Percentiles rank a stretch among this genome's conserved stretches.
phyloP scores from a whole-genome alignment of 2,888 invertebrate genomes.

The Cylindroiulus punctatus region DNA sequence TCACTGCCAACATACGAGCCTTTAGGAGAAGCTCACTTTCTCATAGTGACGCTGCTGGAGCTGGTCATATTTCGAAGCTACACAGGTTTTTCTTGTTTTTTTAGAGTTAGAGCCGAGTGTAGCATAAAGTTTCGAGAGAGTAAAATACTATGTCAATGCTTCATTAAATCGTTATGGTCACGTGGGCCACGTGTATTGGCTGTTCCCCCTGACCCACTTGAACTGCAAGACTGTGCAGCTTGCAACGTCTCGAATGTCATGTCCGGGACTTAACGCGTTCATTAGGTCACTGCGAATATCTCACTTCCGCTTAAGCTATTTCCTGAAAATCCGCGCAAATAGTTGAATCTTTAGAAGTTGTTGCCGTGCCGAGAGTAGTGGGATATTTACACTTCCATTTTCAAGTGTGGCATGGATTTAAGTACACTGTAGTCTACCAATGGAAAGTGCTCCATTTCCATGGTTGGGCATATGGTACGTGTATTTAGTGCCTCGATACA shows the following conservation, averaged over 20 bases:
- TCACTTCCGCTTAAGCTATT: background rate
- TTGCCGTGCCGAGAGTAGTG: background rate
- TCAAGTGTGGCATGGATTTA: background rate
- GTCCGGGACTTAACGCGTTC: background rate
- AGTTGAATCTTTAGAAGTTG: background rate
- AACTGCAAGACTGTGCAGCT: background rate
- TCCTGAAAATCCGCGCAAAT: background rate
- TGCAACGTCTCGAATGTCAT: background rate
- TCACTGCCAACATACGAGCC: too few species aligned
- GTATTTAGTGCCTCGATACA: background rate
- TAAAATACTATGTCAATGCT: too few species aligned
- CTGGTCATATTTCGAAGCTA: too few species aligned
- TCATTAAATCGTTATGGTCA: too few species aligned
- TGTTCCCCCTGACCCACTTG: too few species aligned
- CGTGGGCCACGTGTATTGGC: too few species aligned
- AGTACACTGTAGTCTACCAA: slow-evolving; percentile 35
- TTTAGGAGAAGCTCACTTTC: too few species aligned
- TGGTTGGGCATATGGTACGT: background rate
- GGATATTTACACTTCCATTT: background rate
- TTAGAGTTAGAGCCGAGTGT: too few species aligned
- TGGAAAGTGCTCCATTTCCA: background rate
- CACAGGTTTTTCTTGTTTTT: too few species aligned
- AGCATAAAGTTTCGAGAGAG: too few species aligned
- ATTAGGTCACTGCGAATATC: background rate
- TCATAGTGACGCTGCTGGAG: too few species aligned